Evolutionary conservation across 2,888 invertebrate genomes (phyloP).

Genomic region (Campaea margaritaria): DNA sequence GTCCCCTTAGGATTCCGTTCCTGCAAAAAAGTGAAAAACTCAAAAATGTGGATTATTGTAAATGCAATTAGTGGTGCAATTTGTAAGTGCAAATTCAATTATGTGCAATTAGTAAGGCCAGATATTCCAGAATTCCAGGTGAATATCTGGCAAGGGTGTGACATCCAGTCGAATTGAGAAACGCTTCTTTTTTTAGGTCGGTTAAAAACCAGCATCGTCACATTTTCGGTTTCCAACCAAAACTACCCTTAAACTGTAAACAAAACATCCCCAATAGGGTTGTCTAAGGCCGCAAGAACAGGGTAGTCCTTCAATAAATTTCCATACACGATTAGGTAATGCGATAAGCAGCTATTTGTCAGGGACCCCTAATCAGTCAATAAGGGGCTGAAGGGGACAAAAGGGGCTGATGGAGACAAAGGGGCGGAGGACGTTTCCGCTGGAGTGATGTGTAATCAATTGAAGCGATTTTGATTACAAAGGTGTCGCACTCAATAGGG

Average conservation of each 20-base stretch:
- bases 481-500: conserved; percentile 7
- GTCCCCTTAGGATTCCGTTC: too few species aligned
- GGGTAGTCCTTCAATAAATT: conserved; percentile 25
- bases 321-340: conserved; percentile 31
- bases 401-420: neutral
- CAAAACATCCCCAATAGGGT: conserved; percentile 6
- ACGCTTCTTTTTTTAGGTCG: too few species aligned
- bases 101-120: too few species aligned
- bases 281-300: neutral
- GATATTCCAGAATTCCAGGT: too few species aligned
- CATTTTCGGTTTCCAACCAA: too few species aligned
- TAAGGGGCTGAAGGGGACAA: conserved; percentile 13
- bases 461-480: conserved; percentile 4
- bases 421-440: conserved; percentile 13
- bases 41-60: too few species aligned
- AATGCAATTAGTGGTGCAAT: too few species aligned
- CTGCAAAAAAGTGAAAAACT: too few species aligned
- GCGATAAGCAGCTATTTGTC: conserved; percentile 23
- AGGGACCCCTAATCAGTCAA: conserved; percentile 21
- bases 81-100: too few species aligned
- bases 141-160: too few species aligned
- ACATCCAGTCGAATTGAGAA: too few species aligned
- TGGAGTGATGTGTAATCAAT: conserved; percentile 20
- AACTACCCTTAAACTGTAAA: neutral
- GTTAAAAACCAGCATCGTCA: too few species aligned